Base-by-base conservation (phyloP, 2,888 invertebrate genomes). In the Lycocerus yunnanus region DNA sequence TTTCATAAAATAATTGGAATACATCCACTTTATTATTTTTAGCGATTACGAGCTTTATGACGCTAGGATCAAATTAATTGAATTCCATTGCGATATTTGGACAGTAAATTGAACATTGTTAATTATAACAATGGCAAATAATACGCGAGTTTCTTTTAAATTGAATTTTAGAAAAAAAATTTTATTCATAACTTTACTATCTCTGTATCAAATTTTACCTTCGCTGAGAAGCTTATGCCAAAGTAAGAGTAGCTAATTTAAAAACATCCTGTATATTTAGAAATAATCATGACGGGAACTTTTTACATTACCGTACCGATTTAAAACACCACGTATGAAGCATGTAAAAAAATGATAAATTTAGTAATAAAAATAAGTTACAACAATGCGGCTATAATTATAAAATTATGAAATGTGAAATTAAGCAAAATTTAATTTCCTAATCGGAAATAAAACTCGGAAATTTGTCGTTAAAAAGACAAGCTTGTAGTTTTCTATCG, bases 401-500 rank as follows among this genome's bases (percentile, higher is more conserved):
- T 72, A 75, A 73, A 72, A 76, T 74, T 78, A 73, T 70, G 58
- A 70, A 71, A 63, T 21, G 72, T 70, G 65, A 73, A 67, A 74
- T 66, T 66, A 60, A 58, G 27, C 71, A 77, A 74, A 80, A 80
- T 78, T 80, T 78, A 80, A 80, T 80, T 80, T 80, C 80, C 80
- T 75, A 59, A 76, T 77, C 77, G 80, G 80, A 80, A 80, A 76
- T 77, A 74, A 77, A 72, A 73, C 75, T 77, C 78, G 77, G 78
- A 78, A 78, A 74, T 69, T 67, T 69, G 61, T 70, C 72, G 73
- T 74, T 73, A 73, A 59, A 27, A 69, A 65, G 59, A 58, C 71
- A 69, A 65, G 21, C 43, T 43, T 43, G 43, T 43, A 58, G 18
- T 58, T 58, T 60, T 59, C 59, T 68, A 60, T 68, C 67, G 68